Base-by-base conservation (phyloP, 2,113 vertebrate genomes). In the Antechinus stuartii region DNA sequence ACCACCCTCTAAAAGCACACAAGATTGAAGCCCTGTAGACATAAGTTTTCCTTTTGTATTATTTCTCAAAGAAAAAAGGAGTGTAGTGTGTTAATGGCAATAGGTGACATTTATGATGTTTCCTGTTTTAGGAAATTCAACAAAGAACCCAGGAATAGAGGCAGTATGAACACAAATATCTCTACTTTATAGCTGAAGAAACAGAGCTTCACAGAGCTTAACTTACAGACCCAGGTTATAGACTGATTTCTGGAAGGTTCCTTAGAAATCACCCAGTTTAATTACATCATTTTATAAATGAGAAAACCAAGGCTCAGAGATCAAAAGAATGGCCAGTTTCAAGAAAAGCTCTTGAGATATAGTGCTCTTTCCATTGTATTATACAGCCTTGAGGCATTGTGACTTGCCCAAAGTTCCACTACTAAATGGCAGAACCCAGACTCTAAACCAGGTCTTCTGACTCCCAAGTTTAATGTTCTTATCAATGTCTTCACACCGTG, bases 11-110 rank as follows among this genome's bases (percentile, higher is more conserved):
- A 9, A 46, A 3, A 30, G n/a, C 25, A 6, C 23, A 8, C 35
- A 49, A 89, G 54, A 76, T 95, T 27, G 47, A 91, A 56, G 0
- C 54, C 3, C 27, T 9, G 11, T 68, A 96, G 19, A 52, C 54
- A 52, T 3, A 0, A 0, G 5, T 23, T 50, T 4, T 30, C 52
- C 90, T 52, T 95, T 54, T 57, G 92, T 90, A 52, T 90, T 90
- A 52, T 90, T 53, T 57, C 89, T 89, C 84, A 91, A 96, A 95
- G 54, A 47, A n/a, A 49, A 42, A 84, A 84, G 0, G n/a, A 16
- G n/a, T 42, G 68, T n/a, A 42, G 16, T 84, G 42, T 42, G 68
- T 84, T 7, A 84, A 84, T 84, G 68, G n/a, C 42, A 84, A 84
- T 84, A 42, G 68, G 35, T 42, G n/a, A 84, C 68, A 84, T 76